Evolutionary conservation across 1,140 invertebrate genomes (phyloP).

Genomic region (Eumeta japonica): DNA sequence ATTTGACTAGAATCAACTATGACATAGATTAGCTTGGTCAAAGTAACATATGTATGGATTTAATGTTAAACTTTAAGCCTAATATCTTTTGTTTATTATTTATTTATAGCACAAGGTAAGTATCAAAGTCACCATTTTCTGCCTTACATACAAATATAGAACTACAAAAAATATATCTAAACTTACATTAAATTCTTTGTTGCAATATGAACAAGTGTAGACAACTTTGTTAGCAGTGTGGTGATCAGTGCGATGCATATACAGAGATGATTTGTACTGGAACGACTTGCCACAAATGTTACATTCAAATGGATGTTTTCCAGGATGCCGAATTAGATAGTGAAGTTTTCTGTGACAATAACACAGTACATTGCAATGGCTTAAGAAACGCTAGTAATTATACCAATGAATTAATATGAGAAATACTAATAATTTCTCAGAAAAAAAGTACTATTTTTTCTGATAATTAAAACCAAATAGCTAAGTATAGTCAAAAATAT

Average conservation of each 20-base stretch:
- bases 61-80: no score
- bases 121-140: no score
- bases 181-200: constrained; percentile 42
- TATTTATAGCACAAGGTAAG: no score
- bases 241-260: constrained; percentile 47
- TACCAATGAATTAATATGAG: constrained; percentile 7
- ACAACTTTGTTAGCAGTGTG: constrained; percentile 36
- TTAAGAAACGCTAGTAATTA: no score
- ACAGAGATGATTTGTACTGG: constrained; percentile 49
- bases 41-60: no score
- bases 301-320: constrained; percentile 41
- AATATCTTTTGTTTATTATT: no score
- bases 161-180: not conserved
- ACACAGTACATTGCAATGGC: no score
- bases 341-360: constrained; percentile 52
- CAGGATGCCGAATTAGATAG: constrained; percentile 44
- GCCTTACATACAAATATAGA: not conserved
- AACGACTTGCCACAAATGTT: constrained; percentile 45
- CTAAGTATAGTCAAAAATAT: not conserved
- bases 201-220: constrained; percentile 43
- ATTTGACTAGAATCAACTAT: no score
- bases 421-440: not conserved
- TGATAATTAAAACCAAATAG: not conserved
- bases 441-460: not conserved
- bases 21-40: not conserved